Base-by-base conservation (phyloP, 2,797 vertebrate genomes). In the Scolopax rusticola region DNA sequence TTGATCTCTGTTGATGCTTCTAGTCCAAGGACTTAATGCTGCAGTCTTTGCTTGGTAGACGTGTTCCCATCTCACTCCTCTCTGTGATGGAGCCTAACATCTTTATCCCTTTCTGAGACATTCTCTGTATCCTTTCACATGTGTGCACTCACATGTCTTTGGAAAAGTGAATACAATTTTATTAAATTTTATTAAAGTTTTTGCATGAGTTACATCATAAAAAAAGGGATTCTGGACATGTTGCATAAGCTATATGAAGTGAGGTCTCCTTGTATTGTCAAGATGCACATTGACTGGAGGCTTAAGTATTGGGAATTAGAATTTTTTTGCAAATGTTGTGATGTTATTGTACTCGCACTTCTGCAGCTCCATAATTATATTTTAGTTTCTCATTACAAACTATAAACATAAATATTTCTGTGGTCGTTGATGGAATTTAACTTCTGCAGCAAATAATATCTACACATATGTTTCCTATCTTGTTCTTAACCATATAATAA, bases 111-210 rank as follows among this genome's bases (percentile, higher is more conserved):
- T 51, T 82, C 74, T 33, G 63, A 74, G 51, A 27, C 6, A 11
- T 50, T 79, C 54, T 17, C 24, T 12, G 12, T 45, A 47, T 79
- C 61, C 88, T 40, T 56, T 64, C 92, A 51, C 91, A 90, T 27
- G 30, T 73, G 71, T 73, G 84, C 70, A 11, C 83, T 70, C 56
- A 54, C 11, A 17, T 45, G 83, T 83, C 67, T 92, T 87, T 77
- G 80, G 77, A 67, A 94, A 79, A 87, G 65, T 45, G 90, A 96
- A 94, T 61, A 75, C 14, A 28, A 18, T 36, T 84, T 96, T 96
- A 95, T 95, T 95, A 93, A 81, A 59, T 84, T 95, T 96, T 96
- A 95, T 95, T 95, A 93, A 81, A 59, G 82, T 95, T 83, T 75
- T 88, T 94, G 73, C 89, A 67, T 84, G 91, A 54, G 65, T 60